Conservation (phyloP, 2,113 vertebrate genomes). For the Sminthopsis crassicaudata region DNA sequence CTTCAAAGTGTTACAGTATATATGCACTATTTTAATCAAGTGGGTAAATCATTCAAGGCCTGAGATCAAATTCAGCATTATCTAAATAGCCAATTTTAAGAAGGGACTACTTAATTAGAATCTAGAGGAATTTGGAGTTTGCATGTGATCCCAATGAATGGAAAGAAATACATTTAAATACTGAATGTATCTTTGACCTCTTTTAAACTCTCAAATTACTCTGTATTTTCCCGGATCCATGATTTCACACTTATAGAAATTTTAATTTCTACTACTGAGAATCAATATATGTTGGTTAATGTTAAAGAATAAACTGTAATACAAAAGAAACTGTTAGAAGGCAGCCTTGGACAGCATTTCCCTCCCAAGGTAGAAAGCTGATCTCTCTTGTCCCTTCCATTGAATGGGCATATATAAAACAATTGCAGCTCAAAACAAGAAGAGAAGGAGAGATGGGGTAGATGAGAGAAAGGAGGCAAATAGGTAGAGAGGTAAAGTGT, state of each 20-base stretch:
- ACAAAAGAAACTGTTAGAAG: not conserved
- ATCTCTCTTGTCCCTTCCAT: not conserved
- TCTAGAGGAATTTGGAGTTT: not conserved
- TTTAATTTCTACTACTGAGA: not conserved
- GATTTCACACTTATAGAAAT: conserved; percentile 34
- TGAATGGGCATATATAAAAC: not conserved
- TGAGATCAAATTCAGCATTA: conserved; percentile 42
- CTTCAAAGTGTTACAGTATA: not conserved
- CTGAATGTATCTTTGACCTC: not conserved
- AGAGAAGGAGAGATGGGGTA: no score
- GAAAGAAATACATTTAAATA: conserved; percentile 32
- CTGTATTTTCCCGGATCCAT: not conserved
- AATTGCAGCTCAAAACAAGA: not conserved
- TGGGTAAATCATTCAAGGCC: not conserved
- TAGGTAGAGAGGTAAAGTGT: no score
- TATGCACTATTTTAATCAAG: not conserved
- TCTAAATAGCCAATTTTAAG: conserved; percentile 6
- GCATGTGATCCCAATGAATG: conserved; percentile 19
- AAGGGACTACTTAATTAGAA: not conserved
- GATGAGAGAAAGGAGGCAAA: no score
- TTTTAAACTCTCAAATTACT: not conserved
- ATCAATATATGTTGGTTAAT: not conserved
- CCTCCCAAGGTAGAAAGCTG: not conserved
- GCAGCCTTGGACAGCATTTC: not conserved
- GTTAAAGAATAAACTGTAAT: not conserved